A percentile compares a stretch with the other conserved stretches of the same genome.
phyloP scores from a whole-genome alignment of 2,888 invertebrate species.

The Drosophila algonquin region DNA sequence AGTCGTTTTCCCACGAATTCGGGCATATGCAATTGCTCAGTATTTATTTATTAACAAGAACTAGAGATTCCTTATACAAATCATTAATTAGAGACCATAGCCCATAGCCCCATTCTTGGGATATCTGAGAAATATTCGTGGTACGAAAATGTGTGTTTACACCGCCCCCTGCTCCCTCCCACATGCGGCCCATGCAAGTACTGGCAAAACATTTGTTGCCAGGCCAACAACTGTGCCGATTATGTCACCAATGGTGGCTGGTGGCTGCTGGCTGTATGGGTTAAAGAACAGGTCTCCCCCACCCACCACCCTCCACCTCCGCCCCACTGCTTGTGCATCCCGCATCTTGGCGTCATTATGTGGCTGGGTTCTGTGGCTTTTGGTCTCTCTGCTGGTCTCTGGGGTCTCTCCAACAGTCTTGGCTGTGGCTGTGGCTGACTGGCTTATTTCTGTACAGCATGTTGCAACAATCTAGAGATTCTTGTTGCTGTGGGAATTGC shows the following conservation, averaged over 20 bases:
- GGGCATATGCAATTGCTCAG: background rate
- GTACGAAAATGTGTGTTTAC: background rate
- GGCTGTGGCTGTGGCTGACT: background rate
- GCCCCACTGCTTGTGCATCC: conserved; percentile 16
- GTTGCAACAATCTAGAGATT: background rate
- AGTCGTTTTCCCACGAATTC: background rate
- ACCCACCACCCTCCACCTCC: background rate
- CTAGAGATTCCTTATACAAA: conserved; percentile 18
- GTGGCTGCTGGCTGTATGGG: conserved; percentile 8
- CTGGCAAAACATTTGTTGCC: conserved; percentile 62
- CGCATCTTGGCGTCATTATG: conserved; percentile 64
- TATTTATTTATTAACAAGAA: conserved; percentile 14
- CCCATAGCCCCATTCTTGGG: conserved; percentile 1
- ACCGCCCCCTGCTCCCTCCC: conserved; percentile 2
- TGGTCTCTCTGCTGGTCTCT: background rate
- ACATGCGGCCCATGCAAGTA: conserved; percentile 11
- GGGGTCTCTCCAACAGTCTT: background rate
- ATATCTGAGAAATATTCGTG: background rate
- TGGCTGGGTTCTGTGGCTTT: conserved; percentile 48
- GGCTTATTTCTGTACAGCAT: background rate
- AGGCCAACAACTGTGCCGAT: conserved; percentile 68
- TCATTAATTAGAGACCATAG: conserved; percentile 38
- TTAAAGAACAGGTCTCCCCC: conserved; percentile 28
- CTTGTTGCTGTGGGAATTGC: background rate
- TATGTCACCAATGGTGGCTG: conserved; percentile 61